Percentiles rank a stretch among this genome's conserved stretches.
phyloP scores from a whole-genome alignment of 2,797 vertebrate species.

The Echeneis naucrates region DNA sequence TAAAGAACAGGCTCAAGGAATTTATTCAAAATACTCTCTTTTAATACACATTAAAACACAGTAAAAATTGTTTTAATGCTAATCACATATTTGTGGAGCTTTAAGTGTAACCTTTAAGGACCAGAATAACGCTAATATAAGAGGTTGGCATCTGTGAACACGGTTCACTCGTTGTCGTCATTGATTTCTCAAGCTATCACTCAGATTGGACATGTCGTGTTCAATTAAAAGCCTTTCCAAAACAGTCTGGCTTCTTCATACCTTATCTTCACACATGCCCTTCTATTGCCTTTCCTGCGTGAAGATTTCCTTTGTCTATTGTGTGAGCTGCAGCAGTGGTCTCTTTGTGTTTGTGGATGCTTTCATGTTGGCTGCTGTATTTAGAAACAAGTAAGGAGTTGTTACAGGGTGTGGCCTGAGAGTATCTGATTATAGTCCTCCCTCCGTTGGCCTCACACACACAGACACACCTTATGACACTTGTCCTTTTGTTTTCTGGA shows the following conservation, averaged over 20 bases:
- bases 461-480: conserved; percentile 50
- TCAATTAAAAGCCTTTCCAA: conserved; percentile 69
- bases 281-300: conserved; percentile 2
- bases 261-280: conserved; percentile 14
- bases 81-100: conserved; percentile 35
- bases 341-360: conserved; percentile 27
- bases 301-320: conserved; percentile 53
- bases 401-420: conserved; percentile 61
- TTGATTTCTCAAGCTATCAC: conserved; percentile 77
- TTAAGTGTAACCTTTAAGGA: conserved; percentile 40
- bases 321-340: conserved; percentile 16
- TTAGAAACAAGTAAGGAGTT: conserved; percentile 55
- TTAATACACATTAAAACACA: too few species aligned
- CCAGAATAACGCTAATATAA: conserved; percentile 23
- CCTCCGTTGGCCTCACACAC: conserved; percentile 32
- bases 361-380: conserved; percentile 44
- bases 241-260: conserved; percentile 22
- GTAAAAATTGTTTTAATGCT: too few species aligned
- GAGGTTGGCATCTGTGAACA: conserved; percentile 45
- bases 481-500: conserved; percentile 38
- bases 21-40: conserved; percentile 12
- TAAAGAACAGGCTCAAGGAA: conserved; percentile 9
- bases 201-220: conserved; percentile 66
- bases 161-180: conserved; percentile 62
- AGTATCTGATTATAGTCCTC: conserved; percentile 54